Base-by-base conservation (phyloP, 2,797 vertebrate genomes). In the Sebastes flavidus region DNA sequence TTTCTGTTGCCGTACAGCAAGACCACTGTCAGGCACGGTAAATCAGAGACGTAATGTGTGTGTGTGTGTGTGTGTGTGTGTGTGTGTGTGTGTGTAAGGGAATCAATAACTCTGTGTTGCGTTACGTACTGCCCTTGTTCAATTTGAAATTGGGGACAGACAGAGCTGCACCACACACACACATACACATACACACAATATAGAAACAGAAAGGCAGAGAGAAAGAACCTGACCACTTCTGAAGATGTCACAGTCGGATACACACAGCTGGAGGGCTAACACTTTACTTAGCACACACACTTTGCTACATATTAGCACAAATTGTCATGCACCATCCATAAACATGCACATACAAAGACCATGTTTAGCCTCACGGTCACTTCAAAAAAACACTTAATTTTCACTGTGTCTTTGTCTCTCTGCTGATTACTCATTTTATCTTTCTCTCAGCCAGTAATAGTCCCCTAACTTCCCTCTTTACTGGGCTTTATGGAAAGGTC, bases 51-150 rank as follows among this genome's bases (percentile, higher is more conserved):
- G 20, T 60, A n/a, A 2, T 63, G 11, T 73, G 75, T 60, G 29
- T 11, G 62, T 77, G 61, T 65, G 67, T 46, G 49, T 62, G 68
- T 63, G 77, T 55, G n/a, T 78, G 61, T 25, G 34, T 18, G 34
- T 60, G 46, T 58, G 11, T 70, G 74, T 60, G 36, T 60, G 58
- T 65, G 63, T 59, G 49, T n/a, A 6, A 46, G 18, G 25, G 20
- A 87, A 88, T 92, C 83, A 80, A 85, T 88, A 80, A 73, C 55
- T 72, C 67, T 55, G 52, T 76, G 73, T 78, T 80, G 87, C 77
- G 72, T 84, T 66, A 65, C 56, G 16, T n/a, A 61, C 69, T 58
- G 46, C 32, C 71, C 66, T 32, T 86, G 80, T 85, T 85, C 72
- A 81, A 66, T 84, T 72, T 91, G 65, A 81, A 86, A 79, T 27